These are phyloP conservation scores for Tapirus indicus DNA, from an alignment of 2,797 vertebrate genomes.

Conservation along the genomic window DNA sequence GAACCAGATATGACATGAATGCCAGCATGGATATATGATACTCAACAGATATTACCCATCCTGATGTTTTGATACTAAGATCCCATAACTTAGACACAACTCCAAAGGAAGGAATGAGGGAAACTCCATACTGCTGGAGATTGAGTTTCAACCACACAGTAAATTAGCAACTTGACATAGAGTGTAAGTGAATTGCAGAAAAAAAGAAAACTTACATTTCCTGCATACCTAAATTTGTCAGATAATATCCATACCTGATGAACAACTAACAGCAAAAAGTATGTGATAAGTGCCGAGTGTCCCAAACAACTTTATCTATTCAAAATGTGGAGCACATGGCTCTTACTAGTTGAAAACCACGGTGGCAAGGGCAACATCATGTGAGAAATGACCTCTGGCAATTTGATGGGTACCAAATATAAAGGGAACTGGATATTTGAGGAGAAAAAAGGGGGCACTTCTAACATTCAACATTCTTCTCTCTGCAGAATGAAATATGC, in stretches of 20 bases:
- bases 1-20: neutral
- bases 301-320: neutral
- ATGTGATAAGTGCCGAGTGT: slow-evolving; percentile 15
- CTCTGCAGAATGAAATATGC: neutral
- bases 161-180: neutral
- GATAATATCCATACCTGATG: slow-evolving; percentile 40
- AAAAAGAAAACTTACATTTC: slow-evolving; percentile 15
- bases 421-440: slow-evolving; percentile 37
- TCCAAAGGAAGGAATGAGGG: neutral
- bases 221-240: neutral
- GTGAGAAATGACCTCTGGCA: slow-evolving; percentile 11
- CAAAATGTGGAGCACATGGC: neutral
- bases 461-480: neutral
- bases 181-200: slow-evolving; percentile 39
- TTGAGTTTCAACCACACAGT: neutral
- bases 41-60: neutral
- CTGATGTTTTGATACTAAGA: slow-evolving; percentile 37
- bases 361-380: neutral
- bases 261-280: neutral
- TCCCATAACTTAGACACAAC: slow-evolving; percentile 7
- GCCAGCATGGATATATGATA: neutral
- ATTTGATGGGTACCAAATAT: neutral
- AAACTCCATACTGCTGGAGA: neutral
- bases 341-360: slow-evolving; percentile 34
- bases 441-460: neutral